These are phyloP conservation scores for Drosophila virilis DNA, from an alignment of 1,140 invertebrate species.

Conservation along the genomic window DNA sequence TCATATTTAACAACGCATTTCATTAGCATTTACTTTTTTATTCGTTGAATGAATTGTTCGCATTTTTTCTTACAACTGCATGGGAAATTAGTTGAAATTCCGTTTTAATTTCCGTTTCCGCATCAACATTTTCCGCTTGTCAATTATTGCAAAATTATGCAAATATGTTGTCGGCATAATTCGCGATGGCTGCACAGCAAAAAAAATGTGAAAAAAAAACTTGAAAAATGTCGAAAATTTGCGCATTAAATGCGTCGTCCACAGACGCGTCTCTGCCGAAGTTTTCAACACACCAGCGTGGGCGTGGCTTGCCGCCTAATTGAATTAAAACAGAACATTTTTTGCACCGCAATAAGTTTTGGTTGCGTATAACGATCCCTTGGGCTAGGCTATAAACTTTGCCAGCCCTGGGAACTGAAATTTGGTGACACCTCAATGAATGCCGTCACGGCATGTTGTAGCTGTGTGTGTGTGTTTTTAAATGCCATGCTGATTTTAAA, in stretches of 20 bases:
- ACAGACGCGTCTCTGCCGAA: background rate
- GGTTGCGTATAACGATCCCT: constrained; percentile 32
- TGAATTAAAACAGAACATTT: constrained; percentile 79
- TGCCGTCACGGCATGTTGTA: background rate
- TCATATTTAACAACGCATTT: constrained; percentile 2
- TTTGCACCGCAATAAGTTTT: constrained; percentile 72
- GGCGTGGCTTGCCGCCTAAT: constrained; percentile 56
- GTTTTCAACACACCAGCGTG: background rate
- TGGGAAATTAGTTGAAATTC: constrained; percentile 72
- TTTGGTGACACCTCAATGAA: constrained; percentile 15
- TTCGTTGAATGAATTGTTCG: constrained; percentile 9
- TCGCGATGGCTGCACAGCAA: background rate
- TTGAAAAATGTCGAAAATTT: constrained; percentile 66
- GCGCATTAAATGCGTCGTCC: constrained; percentile 50
- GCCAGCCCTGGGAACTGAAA: constrained; percentile 26
- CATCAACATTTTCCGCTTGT: constrained; percentile 79
- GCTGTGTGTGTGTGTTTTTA: constrained; percentile 3
- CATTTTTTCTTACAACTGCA: constrained; percentile 21
- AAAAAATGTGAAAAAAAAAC: constrained; percentile 10
- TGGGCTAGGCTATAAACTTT: constrained; percentile 62
- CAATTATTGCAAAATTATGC: constrained; percentile 80
- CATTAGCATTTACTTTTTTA: background rate
- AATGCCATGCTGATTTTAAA: background rate
- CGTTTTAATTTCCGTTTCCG: constrained; percentile 79
- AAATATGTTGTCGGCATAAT: constrained; percentile 60